phyloP scores from a whole-genome alignment of 2,888 invertebrate species.

The Celastrina argiolus region DNA sequence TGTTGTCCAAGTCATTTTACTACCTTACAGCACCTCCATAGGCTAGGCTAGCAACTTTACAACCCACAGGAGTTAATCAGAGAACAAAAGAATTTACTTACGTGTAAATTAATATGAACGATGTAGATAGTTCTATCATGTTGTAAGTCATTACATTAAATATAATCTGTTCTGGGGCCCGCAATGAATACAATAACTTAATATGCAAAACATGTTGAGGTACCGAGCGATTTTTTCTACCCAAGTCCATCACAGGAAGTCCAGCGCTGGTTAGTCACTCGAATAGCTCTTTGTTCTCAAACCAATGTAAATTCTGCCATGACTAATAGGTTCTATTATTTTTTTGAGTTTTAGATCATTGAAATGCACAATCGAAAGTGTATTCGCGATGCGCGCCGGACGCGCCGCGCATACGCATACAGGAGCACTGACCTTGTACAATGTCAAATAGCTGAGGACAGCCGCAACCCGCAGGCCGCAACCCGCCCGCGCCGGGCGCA shows the following conservation, averaged over 20 bases:
- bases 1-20: too few species aligned
- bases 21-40: too few species aligned
- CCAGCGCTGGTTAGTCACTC: neutral
- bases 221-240: neutral
- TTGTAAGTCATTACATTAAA: too few species aligned
- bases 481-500: neutral
- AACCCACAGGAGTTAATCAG: too few species aligned
- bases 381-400: constrained; percentile 54
- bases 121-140: too few species aligned
- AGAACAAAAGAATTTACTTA: too few species aligned
- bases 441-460: constrained; percentile 72
- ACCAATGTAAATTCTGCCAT: constrained; percentile 26
- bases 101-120: too few species aligned
- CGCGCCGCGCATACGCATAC: constrained; percentile 71
- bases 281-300: constrained; percentile 3
- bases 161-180: too few species aligned
- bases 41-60: too few species aligned
- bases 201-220: neutral
- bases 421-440: constrained; percentile 77
- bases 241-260: neutral
- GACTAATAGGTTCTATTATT: constrained; percentile 33
- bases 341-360: constrained; percentile 35
- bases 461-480: constrained; percentile 25
- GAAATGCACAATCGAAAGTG: constrained; percentile 69
- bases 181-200: too few species aligned